phyloP scores from a whole-genome alignment of 2,888 invertebrate genomes.

The Augiades crinisus region DNA sequence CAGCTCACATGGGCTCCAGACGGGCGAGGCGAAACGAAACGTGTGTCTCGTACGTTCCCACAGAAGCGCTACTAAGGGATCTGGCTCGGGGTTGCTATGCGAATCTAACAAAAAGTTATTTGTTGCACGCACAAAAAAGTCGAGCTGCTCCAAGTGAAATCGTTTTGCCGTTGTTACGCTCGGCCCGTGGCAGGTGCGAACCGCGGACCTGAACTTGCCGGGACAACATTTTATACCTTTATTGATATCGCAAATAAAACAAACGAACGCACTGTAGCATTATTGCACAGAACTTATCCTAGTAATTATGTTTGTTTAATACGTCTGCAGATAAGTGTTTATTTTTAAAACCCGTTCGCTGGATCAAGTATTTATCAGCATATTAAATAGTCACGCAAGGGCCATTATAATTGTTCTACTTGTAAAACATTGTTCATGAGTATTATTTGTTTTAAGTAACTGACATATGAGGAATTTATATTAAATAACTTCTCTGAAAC shows the following conservation, averaged over 20 bases:
- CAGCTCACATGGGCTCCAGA: constrained; percentile 73
- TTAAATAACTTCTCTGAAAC: no score
- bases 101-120: constrained; percentile 68
- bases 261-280: constrained; percentile 12
- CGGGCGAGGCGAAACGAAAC: constrained; percentile 60
- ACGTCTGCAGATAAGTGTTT: constrained; percentile 9
- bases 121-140: constrained; percentile 56
- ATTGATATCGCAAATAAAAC: constrained; percentile 28
- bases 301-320: constrained; percentile 8
- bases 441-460: not conserved
- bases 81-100: constrained; percentile 71
- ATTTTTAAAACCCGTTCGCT: constrained; percentile 7
- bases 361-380: not conserved
- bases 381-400: not conserved
- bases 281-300: constrained; percentile 12
- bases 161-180: constrained; percentile 44
- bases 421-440: not conserved
- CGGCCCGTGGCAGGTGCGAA: constrained; percentile 55
- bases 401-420: not conserved
- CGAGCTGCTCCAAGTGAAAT: constrained; percentile 38
- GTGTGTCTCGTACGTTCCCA: constrained; percentile 64
- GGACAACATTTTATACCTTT: constrained; percentile 54
- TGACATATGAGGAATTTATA: no score
- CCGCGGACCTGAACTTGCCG: constrained; percentile 58
- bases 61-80: constrained; percentile 63